Conservation (phyloP, 2,797 vertebrate genomes). For the Denticeps clupeoides region DNA sequence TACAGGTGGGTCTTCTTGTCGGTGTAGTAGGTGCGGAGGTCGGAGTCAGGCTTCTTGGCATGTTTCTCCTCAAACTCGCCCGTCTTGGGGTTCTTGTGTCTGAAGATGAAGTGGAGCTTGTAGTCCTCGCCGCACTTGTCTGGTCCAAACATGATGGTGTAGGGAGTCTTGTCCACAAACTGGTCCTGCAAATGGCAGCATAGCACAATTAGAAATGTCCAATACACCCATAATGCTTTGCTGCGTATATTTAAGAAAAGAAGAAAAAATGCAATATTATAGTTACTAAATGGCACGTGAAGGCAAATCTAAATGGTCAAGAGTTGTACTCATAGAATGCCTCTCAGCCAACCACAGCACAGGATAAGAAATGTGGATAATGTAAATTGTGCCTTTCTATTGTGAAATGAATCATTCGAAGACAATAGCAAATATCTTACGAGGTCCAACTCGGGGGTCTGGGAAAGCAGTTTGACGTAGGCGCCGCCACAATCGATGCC, state of each 20-base stretch:
- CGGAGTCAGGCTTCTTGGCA: slow-evolving; percentile 82
- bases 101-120: slow-evolving; percentile 97
- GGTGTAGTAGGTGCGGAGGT: slow-evolving; percentile 85
- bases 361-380: too few species aligned
- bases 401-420: too few species aligned
- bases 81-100: slow-evolving; percentile 90
- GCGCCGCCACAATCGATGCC: slow-evolving; percentile 96
- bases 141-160: slow-evolving; percentile 98
- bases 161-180: slow-evolving; percentile 90
- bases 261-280: too few species aligned
- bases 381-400: too few species aligned
- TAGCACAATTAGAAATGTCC: background rate
- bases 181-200: slow-evolving; percentile 64
- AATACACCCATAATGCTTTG: background rate
- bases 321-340: too few species aligned
- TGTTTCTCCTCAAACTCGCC: slow-evolving; percentile 91
- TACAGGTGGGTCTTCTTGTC: slow-evolving; percentile 97
- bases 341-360: too few species aligned
- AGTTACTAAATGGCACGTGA: too few species aligned
- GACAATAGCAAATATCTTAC: slow-evolving; percentile 47
- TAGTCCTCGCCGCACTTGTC: slow-evolving; percentile 98
- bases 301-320: too few species aligned
- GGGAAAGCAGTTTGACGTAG: slow-evolving; percentile 88
- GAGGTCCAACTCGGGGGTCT: slow-evolving; percentile 75
- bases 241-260: too few species aligned